Base-by-base conservation (phyloP, 2,888 invertebrate genomes). In the Trachelus stipa region DNA sequence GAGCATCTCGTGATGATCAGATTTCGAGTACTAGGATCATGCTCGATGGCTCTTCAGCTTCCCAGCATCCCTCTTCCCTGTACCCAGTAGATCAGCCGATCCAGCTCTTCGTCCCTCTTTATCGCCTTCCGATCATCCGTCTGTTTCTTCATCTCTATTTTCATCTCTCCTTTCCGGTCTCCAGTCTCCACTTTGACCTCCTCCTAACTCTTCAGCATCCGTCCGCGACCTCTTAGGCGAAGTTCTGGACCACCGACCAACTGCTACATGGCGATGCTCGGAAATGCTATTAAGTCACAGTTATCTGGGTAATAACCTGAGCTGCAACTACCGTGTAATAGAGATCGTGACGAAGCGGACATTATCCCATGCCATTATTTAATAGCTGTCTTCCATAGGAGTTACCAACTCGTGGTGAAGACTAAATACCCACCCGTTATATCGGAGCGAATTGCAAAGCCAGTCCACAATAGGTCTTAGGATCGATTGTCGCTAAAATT, bases 281-380 rank as follows among this genome's bases (percentile, higher is more conserved):
- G 76, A 83, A 82, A 83, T 77, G 80, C 80, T 74, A 82, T 84
- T 82, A 85, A 81, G 77, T 81, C 80, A 77, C 82, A 80, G 80
- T 85, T 85, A 84, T 85, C 83, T 79, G 79, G 69, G 68, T 81
- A 84, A 84, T 84, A 83, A 80, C 81, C 81, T 77, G 76, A 23
- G 56, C 56, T 56, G 23, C 56, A 56, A 23, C n/a, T 76, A 69
- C 79, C 76, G 71, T 79, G 78, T 79, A 81, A 83, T 81, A 74
- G 76, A 34, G 73, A 78, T 68, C 80, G 74, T 83, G 80, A 82
- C 80, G 84, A 84, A 81, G 80, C 81, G 75, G 56, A 80, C 74
- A 80, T 85, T 82, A 80, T 81, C 79, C 78, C 75, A 74, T 75
- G 69, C 73, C 76, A 75, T 73, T 79, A 81, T 82, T 82, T 79